A percentile compares a stretch with the other conserved stretches of the same genome.
Evolutionary conservation across 2,888 invertebrate genomes (phyloP).

Genomic region (Gryllus longicercus): DNA sequence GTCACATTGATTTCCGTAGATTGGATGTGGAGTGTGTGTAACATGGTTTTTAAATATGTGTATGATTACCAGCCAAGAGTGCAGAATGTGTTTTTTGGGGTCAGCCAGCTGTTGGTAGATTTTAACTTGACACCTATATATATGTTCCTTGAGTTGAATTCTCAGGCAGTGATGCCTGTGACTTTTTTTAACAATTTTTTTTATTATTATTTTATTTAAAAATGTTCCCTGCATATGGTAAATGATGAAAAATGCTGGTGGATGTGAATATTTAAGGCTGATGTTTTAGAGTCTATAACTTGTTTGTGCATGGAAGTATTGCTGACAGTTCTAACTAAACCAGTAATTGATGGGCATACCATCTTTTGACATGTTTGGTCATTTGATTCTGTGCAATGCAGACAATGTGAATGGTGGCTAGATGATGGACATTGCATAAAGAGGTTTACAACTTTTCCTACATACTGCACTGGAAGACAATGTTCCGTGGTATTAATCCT

Average conservation of each 20-base stretch:
- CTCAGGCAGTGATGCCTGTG: conserved; percentile 25
- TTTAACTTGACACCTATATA: conserved; percentile 30
- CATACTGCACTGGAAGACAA: not conserved
- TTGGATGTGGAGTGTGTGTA: conserved; percentile 2
- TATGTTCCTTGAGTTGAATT: conserved; percentile 22
- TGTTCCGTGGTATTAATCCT: too few species aligned
- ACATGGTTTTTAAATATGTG: not conserved
- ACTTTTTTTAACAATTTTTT: conserved; percentile 20
- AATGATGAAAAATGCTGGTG: conserved; percentile 34
- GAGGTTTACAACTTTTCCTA: not conserved
- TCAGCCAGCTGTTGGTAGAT: conserved; percentile 37
- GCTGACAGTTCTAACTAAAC: conserved; percentile 18
- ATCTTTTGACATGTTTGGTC: conserved; percentile 37
- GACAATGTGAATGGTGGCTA: conserved; percentile 64
- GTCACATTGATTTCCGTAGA: not conserved
- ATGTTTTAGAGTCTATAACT: not conserved
- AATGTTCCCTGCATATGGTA: conserved; percentile 35
- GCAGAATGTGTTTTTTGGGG: conserved; percentile 39
- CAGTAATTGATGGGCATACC: conserved; percentile 26
- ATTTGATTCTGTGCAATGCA: conserved; percentile 48
- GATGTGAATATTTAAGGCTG: not conserved
- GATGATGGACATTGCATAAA: conserved; percentile 38
- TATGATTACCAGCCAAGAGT: conserved; percentile 37
- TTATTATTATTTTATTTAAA: conserved; percentile 36
- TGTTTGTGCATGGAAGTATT: conserved; percentile 21